A percentile compares a stretch with the other conserved stretches of the same genome.
phyloP scores from a whole-genome alignment of 2,888 invertebrate genomes.

The Andrena hattorfiana region DNA sequence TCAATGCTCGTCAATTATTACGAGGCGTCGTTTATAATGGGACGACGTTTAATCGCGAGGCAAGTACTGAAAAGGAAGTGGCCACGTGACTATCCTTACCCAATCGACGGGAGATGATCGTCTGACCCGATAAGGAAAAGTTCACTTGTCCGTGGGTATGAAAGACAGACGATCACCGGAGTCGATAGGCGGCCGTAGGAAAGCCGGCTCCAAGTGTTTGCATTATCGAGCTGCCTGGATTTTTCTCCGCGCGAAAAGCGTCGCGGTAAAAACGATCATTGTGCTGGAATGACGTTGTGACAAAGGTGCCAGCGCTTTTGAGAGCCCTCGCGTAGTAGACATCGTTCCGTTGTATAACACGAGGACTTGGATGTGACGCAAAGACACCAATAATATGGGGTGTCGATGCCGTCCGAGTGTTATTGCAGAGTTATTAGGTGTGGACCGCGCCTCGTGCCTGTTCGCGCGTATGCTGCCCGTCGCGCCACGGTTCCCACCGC shows the following conservation, averaged over 20 bases:
- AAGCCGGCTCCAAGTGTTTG: constrained; percentile 60
- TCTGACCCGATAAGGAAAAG: constrained; percentile 71
- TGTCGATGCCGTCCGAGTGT: too few species aligned
- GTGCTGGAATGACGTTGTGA: constrained; percentile 29
- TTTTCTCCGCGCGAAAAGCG: constrained; percentile 60
- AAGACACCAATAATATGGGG: neutral
- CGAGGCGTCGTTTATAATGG: constrained; percentile 54
- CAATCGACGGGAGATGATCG: constrained; percentile 69
- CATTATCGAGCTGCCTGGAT: constrained; percentile 48
- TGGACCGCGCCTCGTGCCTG: too few species aligned
- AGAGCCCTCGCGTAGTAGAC: neutral
- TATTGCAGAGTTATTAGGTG: too few species aligned
- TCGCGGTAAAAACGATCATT: constrained; percentile 37
- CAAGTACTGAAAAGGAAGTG: constrained; percentile 66
- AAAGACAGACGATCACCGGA: constrained; percentile 65
- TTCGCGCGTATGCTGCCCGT: neutral
- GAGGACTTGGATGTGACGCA: neutral
- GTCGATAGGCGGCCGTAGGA: constrained; percentile 64
- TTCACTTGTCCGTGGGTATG: constrained; percentile 69
- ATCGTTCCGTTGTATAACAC: constrained; percentile 12
- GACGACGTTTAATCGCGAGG: constrained; percentile 49
- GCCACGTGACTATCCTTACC: constrained; percentile 70
- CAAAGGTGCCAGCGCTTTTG: constrained; percentile 12
- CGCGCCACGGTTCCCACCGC: neutral
- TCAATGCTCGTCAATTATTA: constrained; percentile 38